Percentiles rank a stretch among this genome's conserved stretches.
phyloP scores from a whole-genome alignment of 1,140 invertebrate species.

The Magallana angulata region DNA sequence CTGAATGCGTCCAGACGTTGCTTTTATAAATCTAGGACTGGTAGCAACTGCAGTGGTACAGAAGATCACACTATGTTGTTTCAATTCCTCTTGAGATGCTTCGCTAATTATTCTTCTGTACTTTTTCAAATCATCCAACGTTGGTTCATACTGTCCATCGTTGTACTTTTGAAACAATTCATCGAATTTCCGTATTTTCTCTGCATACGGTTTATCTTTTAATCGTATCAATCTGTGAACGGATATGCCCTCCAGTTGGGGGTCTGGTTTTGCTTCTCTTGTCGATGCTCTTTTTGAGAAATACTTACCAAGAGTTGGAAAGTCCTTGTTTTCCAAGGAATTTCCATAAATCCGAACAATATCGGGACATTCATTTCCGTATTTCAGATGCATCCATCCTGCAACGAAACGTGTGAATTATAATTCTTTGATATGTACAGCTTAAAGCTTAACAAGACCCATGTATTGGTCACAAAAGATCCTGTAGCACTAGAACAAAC shows the following conservation, averaged over 20 bases:
- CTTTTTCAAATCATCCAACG: constrained; percentile 44
- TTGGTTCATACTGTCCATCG: background rate
- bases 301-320: constrained; percentile 57
- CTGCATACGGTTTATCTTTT: constrained; percentile 55
- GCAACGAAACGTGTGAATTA: background rate
- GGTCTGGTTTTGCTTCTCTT: constrained; percentile 46
- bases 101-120: constrained; percentile 54
- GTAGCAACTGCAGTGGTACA: constrained; percentile 61
- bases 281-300: constrained; percentile 28
- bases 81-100: constrained; percentile 57
- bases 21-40: constrained; percentile 49
- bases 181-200: constrained; percentile 40
- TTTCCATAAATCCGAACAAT: constrained; percentile 63
- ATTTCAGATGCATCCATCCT: constrained; percentile 25
- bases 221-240: constrained; percentile 61
- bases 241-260: constrained; percentile 43
- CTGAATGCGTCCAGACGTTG: constrained; percentile 44
- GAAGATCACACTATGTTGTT: constrained; percentile 60
- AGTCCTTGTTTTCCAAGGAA: constrained; percentile 53
- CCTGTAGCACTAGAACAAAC: no score
- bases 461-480: no score
- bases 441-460: no score
- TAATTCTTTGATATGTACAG: no score
- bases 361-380: constrained; percentile 45
- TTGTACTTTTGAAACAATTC: constrained; percentile 15